Conservation (phyloP, 1,140 invertebrate species). For the Pseudomyrmex concolor region DNA sequence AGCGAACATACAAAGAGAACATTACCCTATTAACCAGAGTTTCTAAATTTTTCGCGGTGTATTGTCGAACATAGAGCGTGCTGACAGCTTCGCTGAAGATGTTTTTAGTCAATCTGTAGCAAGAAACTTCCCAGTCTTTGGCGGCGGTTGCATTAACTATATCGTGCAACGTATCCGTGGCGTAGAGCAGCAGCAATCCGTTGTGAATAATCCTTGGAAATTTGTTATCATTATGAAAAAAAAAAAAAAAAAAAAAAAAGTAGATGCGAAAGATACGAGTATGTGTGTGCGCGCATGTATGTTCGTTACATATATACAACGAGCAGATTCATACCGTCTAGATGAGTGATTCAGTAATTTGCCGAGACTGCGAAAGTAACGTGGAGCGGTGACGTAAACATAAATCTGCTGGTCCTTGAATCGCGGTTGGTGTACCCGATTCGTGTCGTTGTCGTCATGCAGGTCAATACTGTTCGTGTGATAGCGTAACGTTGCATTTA, state of each 20-base stretch:
- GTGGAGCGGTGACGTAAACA: slow-evolving; percentile 80
- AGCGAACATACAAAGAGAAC: neutral
- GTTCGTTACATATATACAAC: neutral
- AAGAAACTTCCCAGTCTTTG: slow-evolving; percentile 82
- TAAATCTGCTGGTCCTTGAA: slow-evolving; percentile 77
- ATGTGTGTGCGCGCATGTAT: neutral
- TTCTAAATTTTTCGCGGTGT: slow-evolving; percentile 81
- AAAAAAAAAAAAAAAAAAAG: no score
- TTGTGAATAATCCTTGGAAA: slow-evolving; percentile 84
- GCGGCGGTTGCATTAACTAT: slow-evolving; percentile 83
- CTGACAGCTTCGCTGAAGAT: slow-evolving; percentile 82
- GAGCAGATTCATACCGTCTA: slow-evolving; percentile 71
- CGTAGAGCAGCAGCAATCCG: slow-evolving; percentile 84
- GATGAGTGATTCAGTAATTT: slow-evolving; percentile 80
- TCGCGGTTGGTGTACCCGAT: slow-evolving; percentile 38
- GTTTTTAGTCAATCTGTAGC: slow-evolving; percentile 82
- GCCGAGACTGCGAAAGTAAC: slow-evolving; percentile 79
- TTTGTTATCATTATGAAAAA: slow-evolving; percentile 17
- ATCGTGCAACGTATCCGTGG: slow-evolving; percentile 83
- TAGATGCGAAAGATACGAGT: no score
- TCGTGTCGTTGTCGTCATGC: slow-evolving; percentile 67
- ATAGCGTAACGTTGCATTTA: slow-evolving; percentile 74
- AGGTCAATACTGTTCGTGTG: slow-evolving; percentile 59
- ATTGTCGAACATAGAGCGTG: slow-evolving; percentile 84
- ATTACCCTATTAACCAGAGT: slow-evolving; percentile 81